phyloP scores from a whole-genome alignment of 2,113 vertebrate genomes.

The Psittacula cyanocephala region DNA sequence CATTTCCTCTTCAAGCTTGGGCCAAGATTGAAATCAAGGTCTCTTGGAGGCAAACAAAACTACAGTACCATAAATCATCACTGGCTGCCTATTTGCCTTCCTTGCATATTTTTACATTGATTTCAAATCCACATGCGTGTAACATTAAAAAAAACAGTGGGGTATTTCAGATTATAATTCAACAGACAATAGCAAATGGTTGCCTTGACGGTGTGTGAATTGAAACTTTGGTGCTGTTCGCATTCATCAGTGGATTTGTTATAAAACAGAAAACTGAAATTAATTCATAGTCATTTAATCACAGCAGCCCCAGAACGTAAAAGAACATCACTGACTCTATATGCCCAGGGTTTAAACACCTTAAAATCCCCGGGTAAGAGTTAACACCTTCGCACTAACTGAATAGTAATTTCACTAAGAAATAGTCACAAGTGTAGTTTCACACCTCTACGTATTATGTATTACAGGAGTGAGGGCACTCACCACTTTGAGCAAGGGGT shows the following conservation, averaged over 20 bases:
- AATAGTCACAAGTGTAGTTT: not conserved
- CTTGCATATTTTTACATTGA: not conserved
- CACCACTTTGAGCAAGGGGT: not conserved
- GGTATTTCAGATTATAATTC: not conserved
- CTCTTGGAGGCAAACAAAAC: not conserved
- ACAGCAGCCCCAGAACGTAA: not conserved
- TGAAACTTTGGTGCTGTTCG: not conserved
- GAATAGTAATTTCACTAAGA: not conserved
- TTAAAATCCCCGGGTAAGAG: not conserved
- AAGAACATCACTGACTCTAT: not conserved
- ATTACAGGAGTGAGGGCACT: not conserved
- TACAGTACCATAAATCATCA: not conserved
- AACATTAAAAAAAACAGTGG: not conserved
- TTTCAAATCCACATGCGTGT: not conserved
- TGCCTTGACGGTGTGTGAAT: not conserved
- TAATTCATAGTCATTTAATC: not conserved
- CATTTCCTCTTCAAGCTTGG: conserved; percentile 23
- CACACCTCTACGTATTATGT: not conserved
- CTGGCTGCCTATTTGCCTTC: not conserved
- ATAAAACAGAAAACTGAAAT: not conserved
- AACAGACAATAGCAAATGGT: not conserved
- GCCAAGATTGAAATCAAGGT: conserved; percentile 19
- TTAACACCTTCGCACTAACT: not conserved
- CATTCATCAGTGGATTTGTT: not conserved
- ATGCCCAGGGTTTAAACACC: not conserved